phyloP scores from a whole-genome alignment of 2,113 vertebrate genomes.

The Sinocyclocheilus grahami region DNA sequence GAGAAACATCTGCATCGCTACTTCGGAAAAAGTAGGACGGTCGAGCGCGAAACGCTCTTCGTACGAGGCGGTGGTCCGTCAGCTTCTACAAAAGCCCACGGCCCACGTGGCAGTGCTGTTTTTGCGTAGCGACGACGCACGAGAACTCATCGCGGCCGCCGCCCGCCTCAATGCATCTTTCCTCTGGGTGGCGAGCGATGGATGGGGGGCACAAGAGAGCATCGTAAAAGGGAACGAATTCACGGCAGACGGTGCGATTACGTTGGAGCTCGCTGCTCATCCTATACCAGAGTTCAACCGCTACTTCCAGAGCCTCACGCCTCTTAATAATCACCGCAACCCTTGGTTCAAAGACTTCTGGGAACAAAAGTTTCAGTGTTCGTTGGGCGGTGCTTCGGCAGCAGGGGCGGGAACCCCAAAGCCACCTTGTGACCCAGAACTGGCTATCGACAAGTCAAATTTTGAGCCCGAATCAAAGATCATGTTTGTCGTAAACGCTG shows the following conservation, averaged over 20 bases:
- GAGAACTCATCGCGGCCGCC: constrained; percentile 91
- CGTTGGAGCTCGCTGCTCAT: constrained; percentile 92
- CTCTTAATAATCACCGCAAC: constrained; percentile 88
- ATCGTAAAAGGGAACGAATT: constrained; percentile 94
- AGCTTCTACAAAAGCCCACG: constrained; percentile 93
- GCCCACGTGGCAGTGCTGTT: constrained; percentile 94
- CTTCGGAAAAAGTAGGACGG: constrained; percentile 93
- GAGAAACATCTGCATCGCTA: constrained; percentile 97
- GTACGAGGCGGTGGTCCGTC: constrained; percentile 90
- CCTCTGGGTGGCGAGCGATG: constrained; percentile 97
- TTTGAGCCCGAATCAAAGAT: constrained; percentile 99
- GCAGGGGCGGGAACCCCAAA: constrained; percentile 67
- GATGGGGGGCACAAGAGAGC: constrained; percentile 97
- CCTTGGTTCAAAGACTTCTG: constrained; percentile 98
- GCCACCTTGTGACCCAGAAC: constrained; percentile 80
- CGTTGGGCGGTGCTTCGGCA: constrained; percentile 65
- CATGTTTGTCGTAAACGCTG: constrained; percentile 98
- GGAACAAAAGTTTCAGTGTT: constrained; percentile 98
- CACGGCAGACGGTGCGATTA: constrained; percentile 91
- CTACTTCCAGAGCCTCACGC: constrained; percentile 90
- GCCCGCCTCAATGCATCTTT: constrained; percentile 91
- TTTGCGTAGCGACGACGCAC: constrained; percentile 90
- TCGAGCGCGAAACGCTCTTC: constrained; percentile 92
- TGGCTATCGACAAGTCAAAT: constrained; percentile 85
- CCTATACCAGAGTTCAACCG: constrained; percentile 88